phyloP scores from a whole-genome alignment of 2,888 invertebrate species.

The Calliphora vomitoria region DNA sequence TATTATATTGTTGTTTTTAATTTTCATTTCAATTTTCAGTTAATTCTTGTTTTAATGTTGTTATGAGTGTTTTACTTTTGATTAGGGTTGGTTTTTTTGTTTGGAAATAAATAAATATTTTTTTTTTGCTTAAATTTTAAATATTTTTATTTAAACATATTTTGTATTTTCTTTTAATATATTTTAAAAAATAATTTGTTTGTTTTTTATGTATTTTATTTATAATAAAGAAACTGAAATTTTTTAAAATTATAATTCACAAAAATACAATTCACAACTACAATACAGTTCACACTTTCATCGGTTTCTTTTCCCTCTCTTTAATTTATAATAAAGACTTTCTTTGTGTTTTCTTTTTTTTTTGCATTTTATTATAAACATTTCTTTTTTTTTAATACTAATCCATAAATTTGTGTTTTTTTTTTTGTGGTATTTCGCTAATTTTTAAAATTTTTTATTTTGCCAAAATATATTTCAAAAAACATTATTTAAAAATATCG shows the following conservation, averaged over 20 bases:
- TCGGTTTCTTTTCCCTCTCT: slow-evolving; percentile 23
- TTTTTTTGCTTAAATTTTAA: not conserved
- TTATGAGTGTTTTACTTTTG: slow-evolving; percentile 40
- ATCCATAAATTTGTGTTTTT: slow-evolving; percentile 25
- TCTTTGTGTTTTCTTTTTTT: slow-evolving; percentile 32
- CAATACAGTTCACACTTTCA: slow-evolving; percentile 74
- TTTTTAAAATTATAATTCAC: slow-evolving; percentile 77
- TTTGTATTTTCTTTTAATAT: slow-evolving; percentile 34
- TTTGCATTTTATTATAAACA: slow-evolving; percentile 52
- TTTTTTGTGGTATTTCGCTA: slow-evolving; percentile 59
- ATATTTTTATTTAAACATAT: slow-evolving; percentile 29
- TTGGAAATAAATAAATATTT: slow-evolving; percentile 55
- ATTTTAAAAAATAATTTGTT: slow-evolving; percentile 34
- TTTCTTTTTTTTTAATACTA: slow-evolving; percentile 35
- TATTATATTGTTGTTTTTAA: slow-evolving; percentile 32
- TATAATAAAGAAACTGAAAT: slow-evolving; percentile 69
- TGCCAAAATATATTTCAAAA: slow-evolving; percentile 63
- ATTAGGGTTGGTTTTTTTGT: slow-evolving; percentile 30
- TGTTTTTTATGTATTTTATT: slow-evolving; percentile 20
- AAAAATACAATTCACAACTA: slow-evolving; percentile 84
- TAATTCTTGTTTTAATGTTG: not conserved
- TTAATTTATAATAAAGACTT: too few species aligned
- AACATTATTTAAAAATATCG: slow-evolving; percentile 79
- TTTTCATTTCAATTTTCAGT: slow-evolving; percentile 33
- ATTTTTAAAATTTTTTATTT: slow-evolving; percentile 57